phyloP scores from a whole-genome alignment of 2,888 invertebrate genomes.

The Aromia moschata region DNA sequence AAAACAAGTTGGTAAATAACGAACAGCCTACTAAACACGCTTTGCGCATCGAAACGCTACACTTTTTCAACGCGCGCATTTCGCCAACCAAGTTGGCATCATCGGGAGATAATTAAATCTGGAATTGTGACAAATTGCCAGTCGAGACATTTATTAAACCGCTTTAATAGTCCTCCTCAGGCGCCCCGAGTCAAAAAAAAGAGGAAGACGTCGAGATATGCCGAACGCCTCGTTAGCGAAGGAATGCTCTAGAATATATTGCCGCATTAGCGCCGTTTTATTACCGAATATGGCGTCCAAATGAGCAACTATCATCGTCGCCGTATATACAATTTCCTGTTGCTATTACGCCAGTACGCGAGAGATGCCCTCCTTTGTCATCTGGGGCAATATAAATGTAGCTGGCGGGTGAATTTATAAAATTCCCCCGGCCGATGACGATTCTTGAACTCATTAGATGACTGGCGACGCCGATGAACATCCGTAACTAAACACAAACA shows the following conservation, averaged over 20 bases:
- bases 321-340: background rate
- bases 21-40: too few species aligned
- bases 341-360: background rate
- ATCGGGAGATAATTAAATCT: too few species aligned
- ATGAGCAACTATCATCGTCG: background rate
- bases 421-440: slow-evolving; percentile 6
- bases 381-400: slow-evolving; percentile 1
- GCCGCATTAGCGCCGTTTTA: slow-evolving; percentile 9
- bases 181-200: too few species aligned
- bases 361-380: slow-evolving; percentile 6
- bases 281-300: background rate
- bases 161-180: too few species aligned
- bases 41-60: too few species aligned
- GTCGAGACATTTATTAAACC: too few species aligned
- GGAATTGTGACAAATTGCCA: too few species aligned
- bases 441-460: slow-evolving; percentile 22
- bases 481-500: slow-evolving; percentile 19
- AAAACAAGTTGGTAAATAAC: too few species aligned
- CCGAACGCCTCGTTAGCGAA: background rate
- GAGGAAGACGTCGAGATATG: too few species aligned
- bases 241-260: background rate
- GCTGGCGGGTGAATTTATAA: slow-evolving; percentile 12
- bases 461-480: slow-evolving; percentile 17
- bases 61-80: too few species aligned
- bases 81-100: too few species aligned